Percentiles rank a stretch among this genome's conserved stretches.
These are phyloP conservation scores for Sinocyclocheilus maitianheensis DNA, from an alignment of 2,113 vertebrate species.

Conservation along the genomic window DNA sequence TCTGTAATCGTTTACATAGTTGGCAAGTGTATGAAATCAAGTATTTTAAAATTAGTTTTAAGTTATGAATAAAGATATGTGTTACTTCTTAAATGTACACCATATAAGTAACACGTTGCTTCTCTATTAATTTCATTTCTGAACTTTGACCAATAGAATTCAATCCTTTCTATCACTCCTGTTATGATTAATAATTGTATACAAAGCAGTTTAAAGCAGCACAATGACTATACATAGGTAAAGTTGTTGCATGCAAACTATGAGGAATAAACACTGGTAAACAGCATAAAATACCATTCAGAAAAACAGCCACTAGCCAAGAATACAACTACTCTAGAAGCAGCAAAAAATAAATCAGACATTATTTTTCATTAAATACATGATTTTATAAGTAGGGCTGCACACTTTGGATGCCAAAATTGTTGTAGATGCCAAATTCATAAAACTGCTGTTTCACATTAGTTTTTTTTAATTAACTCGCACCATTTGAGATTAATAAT, in stretches of 20 bases:
- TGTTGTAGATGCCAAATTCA: background rate
- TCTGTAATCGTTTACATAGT: background rate
- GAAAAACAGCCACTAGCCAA: background rate
- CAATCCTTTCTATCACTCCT: too few relatives aligned
- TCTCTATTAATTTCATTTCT: background rate
- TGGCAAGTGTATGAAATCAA: background rate
- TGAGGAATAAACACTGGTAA: background rate
- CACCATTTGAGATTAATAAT: background rate
- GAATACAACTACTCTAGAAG: background rate
- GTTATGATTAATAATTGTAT: too few relatives aligned
- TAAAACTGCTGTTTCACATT: background rate
- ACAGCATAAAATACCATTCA: background rate
- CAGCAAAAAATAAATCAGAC: background rate
- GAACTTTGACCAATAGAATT: background rate
- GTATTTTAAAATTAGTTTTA: background rate
- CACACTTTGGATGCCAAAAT: background rate
- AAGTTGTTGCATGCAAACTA: background rate
- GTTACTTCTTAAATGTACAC: background rate
- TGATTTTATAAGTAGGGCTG: background rate
- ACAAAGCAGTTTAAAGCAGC: too few relatives aligned
- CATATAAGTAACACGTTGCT: background rate
- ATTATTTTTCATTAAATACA: background rate
- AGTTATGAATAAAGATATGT: background rate
- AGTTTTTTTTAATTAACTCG: background rate
- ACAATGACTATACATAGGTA: too few relatives aligned